Conservation (phyloP, 2,888 invertebrate species). For the Cephus pygmeus region DNA sequence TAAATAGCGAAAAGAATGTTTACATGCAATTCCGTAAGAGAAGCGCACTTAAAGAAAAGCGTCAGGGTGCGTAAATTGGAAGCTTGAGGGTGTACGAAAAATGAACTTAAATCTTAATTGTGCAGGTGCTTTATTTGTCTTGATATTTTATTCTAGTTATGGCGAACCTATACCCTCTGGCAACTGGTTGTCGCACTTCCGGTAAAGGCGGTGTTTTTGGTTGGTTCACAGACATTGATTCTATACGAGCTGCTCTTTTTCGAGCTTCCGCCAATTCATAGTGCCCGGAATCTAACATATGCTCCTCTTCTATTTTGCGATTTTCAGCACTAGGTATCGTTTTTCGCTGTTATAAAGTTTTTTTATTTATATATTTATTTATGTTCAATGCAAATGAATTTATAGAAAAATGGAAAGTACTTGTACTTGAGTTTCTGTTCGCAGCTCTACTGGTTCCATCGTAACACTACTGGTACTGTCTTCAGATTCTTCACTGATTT, state of each 20-base stretch:
- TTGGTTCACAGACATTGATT: slow-evolving; percentile 43
- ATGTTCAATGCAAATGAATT: slow-evolving; percentile 8
- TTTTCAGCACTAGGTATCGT: slow-evolving; percentile 41
- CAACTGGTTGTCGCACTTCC: slow-evolving; percentile 42
- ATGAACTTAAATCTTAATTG: neutral
- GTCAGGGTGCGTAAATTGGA: neutral
- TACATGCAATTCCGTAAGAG: neutral
- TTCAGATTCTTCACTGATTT: slow-evolving; percentile 50
- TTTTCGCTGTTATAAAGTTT: slow-evolving; percentile 30
- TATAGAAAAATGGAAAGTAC: slow-evolving; percentile 33
- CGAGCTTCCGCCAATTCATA: slow-evolving; percentile 59
- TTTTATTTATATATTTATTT: neutral
- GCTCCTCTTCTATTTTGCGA: slow-evolving; percentile 53
- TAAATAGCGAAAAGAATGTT: neutral
- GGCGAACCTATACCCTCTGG: slow-evolving; percentile 52
- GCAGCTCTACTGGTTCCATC: slow-evolving; percentile 52
- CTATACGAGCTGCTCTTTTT: slow-evolving; percentile 55
- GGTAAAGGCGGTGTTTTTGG: slow-evolving; percentile 36
- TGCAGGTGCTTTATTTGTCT: slow-evolving; percentile 32
- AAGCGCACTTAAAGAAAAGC: neutral
- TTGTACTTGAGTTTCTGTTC: slow-evolving; percentile 39
- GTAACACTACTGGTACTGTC: slow-evolving; percentile 32
- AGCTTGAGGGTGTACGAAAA: neutral
- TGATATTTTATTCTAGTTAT: slow-evolving; percentile 45
- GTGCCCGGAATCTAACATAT: slow-evolving; percentile 60